Base-by-base conservation (phyloP, 2,797 vertebrate genomes). In the Sparidentex hasta region DNA sequence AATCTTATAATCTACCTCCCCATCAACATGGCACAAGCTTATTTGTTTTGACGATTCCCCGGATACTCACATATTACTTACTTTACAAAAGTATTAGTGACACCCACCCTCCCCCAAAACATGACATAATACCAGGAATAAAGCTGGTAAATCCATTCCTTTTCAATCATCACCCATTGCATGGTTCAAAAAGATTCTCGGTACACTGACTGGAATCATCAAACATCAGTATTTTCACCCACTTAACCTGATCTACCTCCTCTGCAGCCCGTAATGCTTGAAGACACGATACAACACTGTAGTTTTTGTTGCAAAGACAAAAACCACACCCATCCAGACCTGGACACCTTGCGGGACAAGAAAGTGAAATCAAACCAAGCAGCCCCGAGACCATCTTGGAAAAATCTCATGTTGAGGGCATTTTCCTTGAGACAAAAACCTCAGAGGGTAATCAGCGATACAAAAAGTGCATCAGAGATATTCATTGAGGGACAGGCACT, bases 391-490 rank as follows among this genome's bases (percentile, higher is more conserved):
- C 67, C 6, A 3, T 63, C 48, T 64, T 50, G 52, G 61, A 20
- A 48, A 48, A 71, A 29, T 71, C 29, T 83, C 27, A 17, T 48
- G 55, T 76, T 20, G 59, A 74, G 85, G 79, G 56, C 67, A 61
- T 66, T 61, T 78, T 74, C 72, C 43, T 59, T 17, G 13, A 73
- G 65, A 81, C 43, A 59, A 80, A 86, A 72, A 65, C 63, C 68
- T 74, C 61, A 84, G 51, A 78, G 61, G 55, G 66, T 50, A 72
- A 87, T 90, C 73, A 73, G 64, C 70, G 83, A 76, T 75, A 88
- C 54, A 81, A 87, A 93, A 92, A 91, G 91, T 94, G 91, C 92
- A 92, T 84, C 43, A 86, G 55, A 82, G 71, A 83, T 86, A 87
- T 86, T 87, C 67, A 76, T 25, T 74, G 18, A 83, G 76, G 80